Percentiles rank a stretch among this genome's conserved stretches.
Conservation (phyloP, 2,113 vertebrate genomes). For the Cinclus mexicanus region DNA sequence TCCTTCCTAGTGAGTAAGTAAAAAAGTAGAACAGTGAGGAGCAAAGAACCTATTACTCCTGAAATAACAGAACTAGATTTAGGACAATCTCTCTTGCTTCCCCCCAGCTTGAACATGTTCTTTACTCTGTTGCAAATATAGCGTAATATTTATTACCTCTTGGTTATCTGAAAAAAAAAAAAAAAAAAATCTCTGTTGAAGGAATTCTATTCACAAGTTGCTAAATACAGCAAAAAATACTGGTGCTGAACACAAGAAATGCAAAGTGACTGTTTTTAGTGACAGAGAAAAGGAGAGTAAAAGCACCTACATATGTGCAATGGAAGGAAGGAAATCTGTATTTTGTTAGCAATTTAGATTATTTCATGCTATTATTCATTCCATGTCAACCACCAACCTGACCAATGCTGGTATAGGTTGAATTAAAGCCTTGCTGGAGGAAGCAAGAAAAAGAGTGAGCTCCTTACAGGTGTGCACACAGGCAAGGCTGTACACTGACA, state of each 20-base stretch:
- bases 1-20: neutral
- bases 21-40: neutral
- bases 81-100: neutral
- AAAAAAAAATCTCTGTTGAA: neutral
- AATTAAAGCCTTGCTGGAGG: neutral
- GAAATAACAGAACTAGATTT: neutral
- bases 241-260: neutral
- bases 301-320: neutral
- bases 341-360: neutral
- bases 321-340: neutral
- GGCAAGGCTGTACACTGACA: neutral
- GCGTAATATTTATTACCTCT: neutral
- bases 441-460: neutral
- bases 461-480: neutral
- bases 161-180: neutral
- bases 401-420: rapidly evolving
- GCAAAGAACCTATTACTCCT: neutral
- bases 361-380: neutral
- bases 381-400: neutral
- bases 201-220: neutral
- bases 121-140: neutral
- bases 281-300: neutral
- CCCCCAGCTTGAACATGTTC: neutral
- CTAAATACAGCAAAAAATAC: neutral
- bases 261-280: neutral